Conservation (phyloP, 2,888 invertebrate species). For the Drosophila neoperkinsi region DNA sequence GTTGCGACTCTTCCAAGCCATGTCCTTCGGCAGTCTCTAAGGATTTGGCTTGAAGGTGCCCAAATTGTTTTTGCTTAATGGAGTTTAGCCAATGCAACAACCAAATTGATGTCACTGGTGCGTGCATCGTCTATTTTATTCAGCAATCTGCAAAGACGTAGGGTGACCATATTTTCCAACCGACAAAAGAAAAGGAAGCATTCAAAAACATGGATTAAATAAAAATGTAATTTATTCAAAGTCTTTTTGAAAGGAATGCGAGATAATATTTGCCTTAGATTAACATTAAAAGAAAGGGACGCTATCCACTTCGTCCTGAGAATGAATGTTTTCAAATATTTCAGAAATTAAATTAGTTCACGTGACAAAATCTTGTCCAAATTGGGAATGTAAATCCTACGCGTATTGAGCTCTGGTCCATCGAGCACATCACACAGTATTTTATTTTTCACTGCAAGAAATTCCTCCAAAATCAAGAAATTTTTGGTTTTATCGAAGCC, state of each 20-base stretch:
- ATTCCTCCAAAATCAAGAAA: conserved; percentile 43
- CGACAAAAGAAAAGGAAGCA: not conserved
- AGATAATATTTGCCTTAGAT: not conserved
- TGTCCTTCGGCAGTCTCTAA: not conserved
- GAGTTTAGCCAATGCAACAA: not conserved
- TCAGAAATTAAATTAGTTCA: not conserved
- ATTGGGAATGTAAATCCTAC: conserved; percentile 36
- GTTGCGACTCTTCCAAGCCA: not conserved
- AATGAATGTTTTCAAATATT: not conserved
- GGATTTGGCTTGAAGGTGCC: not conserved
- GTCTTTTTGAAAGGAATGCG: not conserved
- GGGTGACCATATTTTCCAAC: not conserved
- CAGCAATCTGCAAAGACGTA: not conserved
- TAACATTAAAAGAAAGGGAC: conserved; percentile 5
- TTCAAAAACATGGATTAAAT: not conserved
- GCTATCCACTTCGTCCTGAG: conserved; percentile 13
- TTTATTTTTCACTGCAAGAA: not conserved
- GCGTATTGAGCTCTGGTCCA: conserved; percentile 48
- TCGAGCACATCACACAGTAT: conserved; percentile 30
- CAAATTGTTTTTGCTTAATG: not conserved
- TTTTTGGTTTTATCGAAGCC: conserved; percentile 49
- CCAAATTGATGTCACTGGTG: not conserved
- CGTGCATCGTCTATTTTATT: not conserved
- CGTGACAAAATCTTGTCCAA: conserved; percentile 37
- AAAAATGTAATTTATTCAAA: conserved; percentile 9